Base-by-base conservation (phyloP, 2,888 invertebrate genomes). In the Drosophila lacicola region DNA sequence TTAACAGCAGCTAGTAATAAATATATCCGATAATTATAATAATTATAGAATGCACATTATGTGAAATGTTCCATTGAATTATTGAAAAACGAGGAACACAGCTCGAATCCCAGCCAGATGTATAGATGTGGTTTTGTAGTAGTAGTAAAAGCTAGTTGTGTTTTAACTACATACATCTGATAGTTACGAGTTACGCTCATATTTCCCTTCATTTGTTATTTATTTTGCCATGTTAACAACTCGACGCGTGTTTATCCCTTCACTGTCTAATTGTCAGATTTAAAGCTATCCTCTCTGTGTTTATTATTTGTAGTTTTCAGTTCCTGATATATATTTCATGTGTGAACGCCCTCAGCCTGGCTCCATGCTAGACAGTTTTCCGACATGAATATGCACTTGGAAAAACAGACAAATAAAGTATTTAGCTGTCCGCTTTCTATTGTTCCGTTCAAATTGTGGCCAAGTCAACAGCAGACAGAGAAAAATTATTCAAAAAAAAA, bases 341-440 rank as follows among this genome's bases (percentile, higher is more conserved):
- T 51, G 56, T 11, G 39, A 36, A 13, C 34, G 6, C 33, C 21
- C 25, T 14, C 34, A 2, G 70, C 69, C 68, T 78, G 75, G 66
- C 72, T 65, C 68, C 70, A 54, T 63, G 69, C 61, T 58, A 82
- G 85, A 83, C 85, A 79, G 67, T 56, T 78, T 81, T 81, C 72
- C 63, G 76, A 83, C 88, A 85, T 72, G 72, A 70, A 75, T 81
- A 78, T 81, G 84, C 84, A 76, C 68, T 74, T 76, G 76, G 63
- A 84, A 76, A 73, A 82, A 87, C 82, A 74, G 72, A 84, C 74
- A 63, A 60, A 57, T 60, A 77, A 42, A 58, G n/a, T 49, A 29
- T 21, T 37, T 61, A 39, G 36, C 36, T 19, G 29, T 49, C 41
- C 42, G 21, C 37, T 36, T 8, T 9, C 14, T 2, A 67, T 69